Conservation (phyloP, 1,140 invertebrate genomes). For the Calliopsis andreniformis region DNA sequence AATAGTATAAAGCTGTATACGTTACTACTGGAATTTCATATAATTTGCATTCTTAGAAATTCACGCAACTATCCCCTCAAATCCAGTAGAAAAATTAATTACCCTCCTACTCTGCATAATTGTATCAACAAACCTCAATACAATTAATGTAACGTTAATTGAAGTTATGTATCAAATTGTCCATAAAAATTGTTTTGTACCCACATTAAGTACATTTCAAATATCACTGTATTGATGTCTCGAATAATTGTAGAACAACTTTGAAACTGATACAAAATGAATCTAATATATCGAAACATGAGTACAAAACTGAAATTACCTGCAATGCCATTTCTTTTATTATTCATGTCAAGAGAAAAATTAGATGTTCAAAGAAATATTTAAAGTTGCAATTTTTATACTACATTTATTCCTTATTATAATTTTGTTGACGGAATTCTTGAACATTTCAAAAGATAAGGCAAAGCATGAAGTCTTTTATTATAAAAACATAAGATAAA, state of each 20-base stretch:
- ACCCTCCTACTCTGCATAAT: constrained; percentile 43
- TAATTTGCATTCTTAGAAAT: constrained; percentile 66
- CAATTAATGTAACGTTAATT: constrained; percentile 36
- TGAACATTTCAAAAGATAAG: constrained; percentile 34
- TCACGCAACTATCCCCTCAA: constrained; percentile 70
- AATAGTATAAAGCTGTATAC: constrained; percentile 76
- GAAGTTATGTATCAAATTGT: constrained; percentile 50
- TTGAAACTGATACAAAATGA: too few species aligned
- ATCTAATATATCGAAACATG: constrained; percentile 31
- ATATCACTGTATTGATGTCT: neutral
- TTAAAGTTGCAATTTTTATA: too few species aligned
- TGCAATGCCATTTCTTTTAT: constrained; percentile 57
- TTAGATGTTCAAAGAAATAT: neutral
- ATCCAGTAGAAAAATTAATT: constrained; percentile 46
- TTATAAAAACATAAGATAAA: neutral
- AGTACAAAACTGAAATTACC: constrained; percentile 61
- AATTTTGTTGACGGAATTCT: neutral
- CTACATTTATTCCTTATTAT: neutral
- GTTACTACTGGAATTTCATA: constrained; percentile 67
- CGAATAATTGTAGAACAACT: neutral
- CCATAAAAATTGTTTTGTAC: constrained; percentile 59
- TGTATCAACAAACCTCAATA: constrained; percentile 51
- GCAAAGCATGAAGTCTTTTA: constrained; percentile 5
- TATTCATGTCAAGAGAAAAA: neutral
- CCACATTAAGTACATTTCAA: constrained; percentile 33